Percentiles rank a stretch among this genome's conserved stretches.
Conservation (phyloP, 2,113 vertebrate species). For the Platycercus adscitus region DNA sequence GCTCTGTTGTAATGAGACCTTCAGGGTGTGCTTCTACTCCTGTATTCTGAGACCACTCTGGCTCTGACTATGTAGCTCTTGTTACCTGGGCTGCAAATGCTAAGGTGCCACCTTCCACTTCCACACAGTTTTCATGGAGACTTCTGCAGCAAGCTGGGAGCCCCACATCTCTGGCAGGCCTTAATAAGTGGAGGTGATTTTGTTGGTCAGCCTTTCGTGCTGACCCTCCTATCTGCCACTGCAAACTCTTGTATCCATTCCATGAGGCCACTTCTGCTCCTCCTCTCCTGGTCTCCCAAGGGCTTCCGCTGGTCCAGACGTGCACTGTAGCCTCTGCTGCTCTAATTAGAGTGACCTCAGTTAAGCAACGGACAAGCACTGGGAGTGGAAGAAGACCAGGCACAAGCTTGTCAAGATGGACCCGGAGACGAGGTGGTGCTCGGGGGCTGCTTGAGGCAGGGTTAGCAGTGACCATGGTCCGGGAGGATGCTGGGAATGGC, state of each 20-base stretch:
- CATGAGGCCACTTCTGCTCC: background rate
- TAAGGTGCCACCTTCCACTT: background rate
- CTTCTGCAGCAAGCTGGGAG: background rate
- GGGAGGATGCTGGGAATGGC: background rate
- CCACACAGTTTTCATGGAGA: background rate
- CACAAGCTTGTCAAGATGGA: slow-evolving; percentile 91
- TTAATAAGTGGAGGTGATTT: background rate
- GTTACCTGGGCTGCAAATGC: background rate
- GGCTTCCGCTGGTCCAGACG: background rate
- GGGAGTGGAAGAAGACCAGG: slow-evolving; percentile 86
- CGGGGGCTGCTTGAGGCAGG: background rate
- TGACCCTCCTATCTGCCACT: fast-evolving
- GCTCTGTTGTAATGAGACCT: background rate
- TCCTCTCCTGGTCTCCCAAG: background rate
- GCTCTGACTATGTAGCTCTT: background rate
- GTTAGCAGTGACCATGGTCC: background rate
- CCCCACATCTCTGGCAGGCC: fast-evolving
- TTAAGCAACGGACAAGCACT: slow-evolving; percentile 82
- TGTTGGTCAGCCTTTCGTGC: background rate
- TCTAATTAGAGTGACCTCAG: slow-evolving; percentile 24
- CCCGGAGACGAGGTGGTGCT: slow-evolving; percentile 88
- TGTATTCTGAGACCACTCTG: fast-evolving
- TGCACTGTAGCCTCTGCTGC: background rate
- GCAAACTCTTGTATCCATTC: background rate
- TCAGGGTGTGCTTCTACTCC: background rate